phyloP scores from a whole-genome alignment of 2,888 invertebrate genomes.

The Volucella inflata region DNA sequence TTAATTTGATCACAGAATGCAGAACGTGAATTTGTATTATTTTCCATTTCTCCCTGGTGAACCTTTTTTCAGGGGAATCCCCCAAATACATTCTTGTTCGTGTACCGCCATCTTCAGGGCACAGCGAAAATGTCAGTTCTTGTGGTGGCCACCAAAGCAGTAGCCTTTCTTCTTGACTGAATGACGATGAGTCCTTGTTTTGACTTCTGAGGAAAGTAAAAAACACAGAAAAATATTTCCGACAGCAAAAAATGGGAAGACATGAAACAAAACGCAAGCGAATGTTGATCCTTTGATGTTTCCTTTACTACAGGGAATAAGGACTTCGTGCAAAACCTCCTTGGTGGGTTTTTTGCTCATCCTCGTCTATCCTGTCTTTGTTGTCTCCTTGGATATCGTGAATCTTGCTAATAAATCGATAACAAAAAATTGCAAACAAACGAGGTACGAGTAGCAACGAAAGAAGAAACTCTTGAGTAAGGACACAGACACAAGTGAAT shows the following conservation, averaged over 20 bases:
- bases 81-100: background rate
- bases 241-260: background rate
- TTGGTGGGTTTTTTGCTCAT: background rate
- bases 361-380: background rate
- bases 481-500: conserved; percentile 12
- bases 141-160: background rate
- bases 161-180: background rate
- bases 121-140: conserved; percentile 6
- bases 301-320: conserved; percentile 10
- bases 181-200: conserved; percentile 17
- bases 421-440: background rate
- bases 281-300: conserved; percentile 53
- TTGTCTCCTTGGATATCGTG: conserved; percentile 18
- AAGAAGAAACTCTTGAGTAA: background rate
- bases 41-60: conserved; percentile 20
- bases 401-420: conserved; percentile 32
- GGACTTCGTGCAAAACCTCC: conserved; percentile 1
- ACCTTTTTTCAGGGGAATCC: background rate
- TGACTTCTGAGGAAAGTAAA: conserved; percentile 4
- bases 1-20: conserved; percentile 56
- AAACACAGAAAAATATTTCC: no score
- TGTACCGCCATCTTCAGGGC: background rate
- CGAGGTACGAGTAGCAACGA: background rate
- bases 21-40: conserved; percentile 42
- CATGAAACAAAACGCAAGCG: conserved; percentile 17